These are phyloP conservation scores for Rhinolophus sinicus DNA, from an alignment of 2,113 vertebrate species.

Conservation along the genomic window DNA sequence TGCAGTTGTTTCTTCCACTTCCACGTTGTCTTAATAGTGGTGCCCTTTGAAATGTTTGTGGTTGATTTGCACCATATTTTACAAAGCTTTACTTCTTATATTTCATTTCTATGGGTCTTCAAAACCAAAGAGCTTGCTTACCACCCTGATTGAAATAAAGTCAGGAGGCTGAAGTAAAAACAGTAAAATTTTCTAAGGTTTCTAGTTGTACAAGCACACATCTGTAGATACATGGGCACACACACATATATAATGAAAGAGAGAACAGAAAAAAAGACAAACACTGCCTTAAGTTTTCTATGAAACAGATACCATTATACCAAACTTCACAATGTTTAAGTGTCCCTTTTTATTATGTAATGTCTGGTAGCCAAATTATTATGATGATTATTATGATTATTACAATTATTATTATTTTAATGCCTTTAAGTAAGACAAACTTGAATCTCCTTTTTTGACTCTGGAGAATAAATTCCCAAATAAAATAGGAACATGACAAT, in stretches of 20 bases:
- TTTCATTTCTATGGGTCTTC: constrained; percentile 43
- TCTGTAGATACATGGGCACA: background rate
- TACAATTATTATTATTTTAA: background rate
- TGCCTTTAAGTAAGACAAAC: background rate
- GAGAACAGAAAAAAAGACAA: background rate
- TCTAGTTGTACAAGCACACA: background rate
- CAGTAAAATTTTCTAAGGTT: background rate
- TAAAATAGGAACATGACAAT: constrained; percentile 30
- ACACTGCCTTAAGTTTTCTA: background rate
- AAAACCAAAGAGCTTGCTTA: background rate
- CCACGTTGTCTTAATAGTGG: background rate
- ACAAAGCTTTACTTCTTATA: background rate
- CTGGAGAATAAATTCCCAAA: background rate
- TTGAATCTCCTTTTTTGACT: background rate
- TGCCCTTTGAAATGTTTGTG: constrained; percentile 1
- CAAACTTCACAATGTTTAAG: background rate
- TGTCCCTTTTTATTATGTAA: background rate
- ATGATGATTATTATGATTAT: too few relatives aligned
- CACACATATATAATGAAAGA: background rate
- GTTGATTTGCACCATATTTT: constrained; percentile 41
- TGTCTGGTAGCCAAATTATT: background rate
- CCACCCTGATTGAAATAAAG: constrained; percentile 4
- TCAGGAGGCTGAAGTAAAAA: background rate
- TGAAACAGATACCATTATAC: background rate
- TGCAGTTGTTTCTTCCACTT: background rate